Percentiles rank a stretch among this genome's conserved stretches.
These are phyloP conservation scores for Solenodon paradoxus DNA, from an alignment of 2,113 vertebrate genomes.

Conservation along the genomic window DNA sequence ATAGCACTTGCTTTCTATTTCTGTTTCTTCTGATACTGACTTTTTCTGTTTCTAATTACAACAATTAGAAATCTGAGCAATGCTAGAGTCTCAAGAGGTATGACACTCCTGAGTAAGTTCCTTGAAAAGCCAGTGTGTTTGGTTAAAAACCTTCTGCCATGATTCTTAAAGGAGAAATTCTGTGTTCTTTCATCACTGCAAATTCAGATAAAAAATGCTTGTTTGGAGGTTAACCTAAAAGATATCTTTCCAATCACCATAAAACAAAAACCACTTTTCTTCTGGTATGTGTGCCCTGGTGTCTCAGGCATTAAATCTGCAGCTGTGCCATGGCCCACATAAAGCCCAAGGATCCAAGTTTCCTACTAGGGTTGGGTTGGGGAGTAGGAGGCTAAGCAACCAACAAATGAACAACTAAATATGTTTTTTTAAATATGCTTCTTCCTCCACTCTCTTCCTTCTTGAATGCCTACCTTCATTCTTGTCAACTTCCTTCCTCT, in stretches of 20 bases:
- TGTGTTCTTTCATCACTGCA: not conserved
- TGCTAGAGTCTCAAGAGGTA: not conserved
- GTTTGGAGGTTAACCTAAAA: not conserved
- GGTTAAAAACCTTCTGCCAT: not conserved
- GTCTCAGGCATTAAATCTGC: no score
- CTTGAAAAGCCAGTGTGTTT: not conserved
- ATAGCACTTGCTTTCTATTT: constrained; percentile 30
- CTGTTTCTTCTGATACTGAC: not conserved
- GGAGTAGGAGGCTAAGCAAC: no score
- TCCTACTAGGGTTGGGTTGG: no score
- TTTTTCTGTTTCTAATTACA: constrained; percentile 49
- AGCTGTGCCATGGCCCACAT: no score
- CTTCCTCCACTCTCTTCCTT: no score
- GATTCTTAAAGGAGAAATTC: not conserved
- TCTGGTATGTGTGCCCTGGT: no score
- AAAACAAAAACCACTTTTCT: not conserved
- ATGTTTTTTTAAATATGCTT: no score
- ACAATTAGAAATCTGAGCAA: not conserved
- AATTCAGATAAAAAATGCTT: not conserved
- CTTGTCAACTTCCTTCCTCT: no score
- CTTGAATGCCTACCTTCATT: no score
- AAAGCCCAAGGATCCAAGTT: no score
- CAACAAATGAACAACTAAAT: no score
- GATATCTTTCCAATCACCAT: not conserved
- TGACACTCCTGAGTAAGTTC: not conserved